Conservation (phyloP, 2,113 vertebrate species). For the Polyodon spathula region DNA sequence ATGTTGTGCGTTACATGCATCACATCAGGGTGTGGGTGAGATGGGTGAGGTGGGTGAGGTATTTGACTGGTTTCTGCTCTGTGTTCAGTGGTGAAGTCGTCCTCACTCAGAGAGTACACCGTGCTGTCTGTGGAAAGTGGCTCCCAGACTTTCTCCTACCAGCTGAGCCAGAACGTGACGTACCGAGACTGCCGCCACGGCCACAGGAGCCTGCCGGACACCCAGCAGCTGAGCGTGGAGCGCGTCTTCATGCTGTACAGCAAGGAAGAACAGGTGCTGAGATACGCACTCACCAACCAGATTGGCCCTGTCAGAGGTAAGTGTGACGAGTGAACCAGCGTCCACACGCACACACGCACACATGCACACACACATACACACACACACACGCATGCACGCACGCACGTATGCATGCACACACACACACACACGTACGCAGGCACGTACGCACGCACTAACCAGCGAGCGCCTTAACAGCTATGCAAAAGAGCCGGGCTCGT, state of each 20-base stretch:
- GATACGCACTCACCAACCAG: constrained; percentile 83
- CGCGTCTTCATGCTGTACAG: constrained; percentile 75
- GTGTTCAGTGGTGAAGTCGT: constrained; percentile 60
- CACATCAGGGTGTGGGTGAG: neutral
- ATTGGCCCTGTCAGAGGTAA: constrained; percentile 68
- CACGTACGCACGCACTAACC: no score
- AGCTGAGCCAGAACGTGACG: constrained; percentile 75
- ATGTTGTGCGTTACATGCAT: constrained; percentile 4
- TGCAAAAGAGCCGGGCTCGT: no score
- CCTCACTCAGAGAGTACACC: constrained; percentile 59
- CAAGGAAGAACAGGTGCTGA: constrained; percentile 68
- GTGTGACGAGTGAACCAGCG: neutral
- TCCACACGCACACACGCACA: no score
- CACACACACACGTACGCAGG: no score
- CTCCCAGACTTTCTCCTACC: constrained; percentile 68
- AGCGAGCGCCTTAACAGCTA: no score
- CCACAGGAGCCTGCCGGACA: constrained; percentile 22
- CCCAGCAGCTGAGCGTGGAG: constrained; percentile 65
- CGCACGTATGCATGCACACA: no score
- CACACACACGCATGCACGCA: no score
- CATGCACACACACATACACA: no score
- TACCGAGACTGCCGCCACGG: constrained; percentile 59
- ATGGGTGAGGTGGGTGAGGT: neutral
- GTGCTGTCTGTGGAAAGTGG: constrained; percentile 47
- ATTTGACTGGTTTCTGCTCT: neutral